A percentile compares a stretch with the other conserved stretches of the same genome.
phyloP scores from a whole-genome alignment of 2,888 invertebrate genomes.

The Metalampra italica region DNA sequence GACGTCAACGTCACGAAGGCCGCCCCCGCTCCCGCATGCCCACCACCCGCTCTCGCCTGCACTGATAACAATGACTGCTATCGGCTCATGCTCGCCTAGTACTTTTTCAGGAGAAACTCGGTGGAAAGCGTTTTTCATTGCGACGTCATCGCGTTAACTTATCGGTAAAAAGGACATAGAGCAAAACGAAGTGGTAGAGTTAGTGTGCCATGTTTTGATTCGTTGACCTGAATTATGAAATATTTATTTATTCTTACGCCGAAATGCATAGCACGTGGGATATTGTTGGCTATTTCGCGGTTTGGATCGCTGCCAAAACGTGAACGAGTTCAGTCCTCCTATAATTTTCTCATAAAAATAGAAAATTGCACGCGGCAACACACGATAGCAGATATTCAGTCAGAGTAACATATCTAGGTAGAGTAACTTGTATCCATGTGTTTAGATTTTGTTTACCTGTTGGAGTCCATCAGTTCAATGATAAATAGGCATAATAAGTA shows the following conservation, averaged over 20 bases:
- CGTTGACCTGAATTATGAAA: conserved; percentile 18
- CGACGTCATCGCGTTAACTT: conserved; percentile 28
- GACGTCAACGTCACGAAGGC: conserved; percentile 45
- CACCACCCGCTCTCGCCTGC: conserved; percentile 29
- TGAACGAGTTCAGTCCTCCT: conserved; percentile 3
- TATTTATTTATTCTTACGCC: conserved; percentile 11
- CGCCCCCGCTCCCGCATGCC: conserved; percentile 28
- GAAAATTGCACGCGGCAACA: background rate
- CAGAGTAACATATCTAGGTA: too few species aligned
- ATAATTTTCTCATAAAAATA: background rate
- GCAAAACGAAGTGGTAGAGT: background rate
- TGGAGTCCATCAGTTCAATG: too few species aligned
- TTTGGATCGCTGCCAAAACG: conserved; percentile 25
- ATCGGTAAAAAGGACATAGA: background rate
- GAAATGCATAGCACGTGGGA: conserved; percentile 21
- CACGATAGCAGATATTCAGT: background rate
- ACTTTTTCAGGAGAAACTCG: conserved; percentile 60
- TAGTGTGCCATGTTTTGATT: background rate
- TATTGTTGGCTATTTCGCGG: conserved; percentile 19
- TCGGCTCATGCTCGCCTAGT: conserved; percentile 65
- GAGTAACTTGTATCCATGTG: too few species aligned
- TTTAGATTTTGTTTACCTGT: too few species aligned
- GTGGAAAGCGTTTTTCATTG: conserved; percentile 56
- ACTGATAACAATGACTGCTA: conserved; percentile 63
- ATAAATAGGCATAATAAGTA: too few species aligned